A percentile compares a stretch with the other conserved stretches of the same genome.
These are phyloP conservation scores for Hololepta plana DNA, from an alignment of 2,888 invertebrate species.

Conservation along the genomic window DNA sequence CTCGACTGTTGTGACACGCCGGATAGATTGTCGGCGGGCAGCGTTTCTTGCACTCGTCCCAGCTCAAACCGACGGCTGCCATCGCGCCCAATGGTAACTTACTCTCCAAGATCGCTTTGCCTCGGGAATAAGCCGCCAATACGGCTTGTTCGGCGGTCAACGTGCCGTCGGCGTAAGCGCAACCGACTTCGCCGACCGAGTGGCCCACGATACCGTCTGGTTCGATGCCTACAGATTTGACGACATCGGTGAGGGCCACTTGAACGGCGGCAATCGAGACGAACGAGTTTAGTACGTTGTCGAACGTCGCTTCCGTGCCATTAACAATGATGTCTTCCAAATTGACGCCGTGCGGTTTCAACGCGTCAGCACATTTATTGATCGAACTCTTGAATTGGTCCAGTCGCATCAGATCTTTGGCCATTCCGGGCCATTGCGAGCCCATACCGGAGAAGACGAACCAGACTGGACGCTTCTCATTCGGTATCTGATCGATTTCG, in stretches of 20 bases:
- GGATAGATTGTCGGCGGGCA: conserved; percentile 66
- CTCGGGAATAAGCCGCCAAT: conserved; percentile 86
- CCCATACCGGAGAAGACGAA: conserved; percentile 98
- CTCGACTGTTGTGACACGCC: conserved; percentile 89
- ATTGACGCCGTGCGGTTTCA: conserved; percentile 66
- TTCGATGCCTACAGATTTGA: conserved; percentile 53
- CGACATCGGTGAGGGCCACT: conserved; percentile 83
- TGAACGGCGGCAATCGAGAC: conserved; percentile 91
- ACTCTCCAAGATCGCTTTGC: conserved; percentile 63
- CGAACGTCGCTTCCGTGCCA: conserved; percentile 59
- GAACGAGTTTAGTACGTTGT: conserved; percentile 79
- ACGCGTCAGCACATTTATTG: conserved; percentile 51
- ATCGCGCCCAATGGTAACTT: conserved; percentile 59
- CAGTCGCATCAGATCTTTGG: conserved; percentile 63
- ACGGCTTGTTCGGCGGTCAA: conserved; percentile 90
- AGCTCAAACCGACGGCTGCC: conserved; percentile 84
- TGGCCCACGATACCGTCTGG: conserved; percentile 96
- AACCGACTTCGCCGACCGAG: conserved; percentile 82
- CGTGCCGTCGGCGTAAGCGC: conserved; percentile 93
- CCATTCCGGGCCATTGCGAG: conserved; percentile 96
- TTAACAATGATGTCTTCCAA: conserved; percentile 63
- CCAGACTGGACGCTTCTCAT: conserved; percentile 70
- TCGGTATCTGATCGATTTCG: conserved; percentile 29
- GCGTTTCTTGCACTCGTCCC: conserved; percentile 59
- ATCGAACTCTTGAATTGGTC: conserved; percentile 69